phyloP scores from a whole-genome alignment of 2,113 vertebrate species.

The Chunga burmeisteri region DNA sequence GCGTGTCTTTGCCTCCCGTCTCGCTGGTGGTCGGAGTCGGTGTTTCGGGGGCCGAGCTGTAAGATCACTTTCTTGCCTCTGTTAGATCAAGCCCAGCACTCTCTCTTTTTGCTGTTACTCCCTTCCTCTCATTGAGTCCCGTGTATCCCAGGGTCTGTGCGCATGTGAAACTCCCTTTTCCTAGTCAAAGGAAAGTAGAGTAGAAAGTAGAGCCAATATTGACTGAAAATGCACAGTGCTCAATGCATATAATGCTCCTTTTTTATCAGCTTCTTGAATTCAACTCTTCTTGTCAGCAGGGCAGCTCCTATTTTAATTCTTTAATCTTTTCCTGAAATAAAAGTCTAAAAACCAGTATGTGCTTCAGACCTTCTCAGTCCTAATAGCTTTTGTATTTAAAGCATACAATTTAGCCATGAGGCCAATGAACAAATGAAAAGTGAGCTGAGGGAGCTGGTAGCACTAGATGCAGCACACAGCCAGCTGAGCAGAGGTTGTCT shows the following conservation, averaged over 20 bases:
- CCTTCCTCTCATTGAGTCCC: constrained; percentile 46
- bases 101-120: constrained; percentile 27
- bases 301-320: constrained; percentile 67
- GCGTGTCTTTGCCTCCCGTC: constrained; percentile 40
- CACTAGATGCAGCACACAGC: not conserved
- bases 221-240: constrained; percentile 67
- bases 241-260: constrained; percentile 66
- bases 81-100: constrained; percentile 57
- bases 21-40: not conserved
- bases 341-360: constrained; percentile 47
- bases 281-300: constrained; percentile 66
- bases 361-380: constrained; percentile 60
- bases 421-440: not conserved
- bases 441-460: not conserved
- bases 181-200: constrained; percentile 61
- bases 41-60: constrained; percentile 7
- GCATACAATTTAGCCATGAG: not conserved
- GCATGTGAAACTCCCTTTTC: constrained; percentile 65
- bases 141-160: constrained; percentile 61
- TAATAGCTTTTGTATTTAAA: not conserved
- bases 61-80: constrained; percentile 50
- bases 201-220: constrained; percentile 57
- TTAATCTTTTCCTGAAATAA: constrained; percentile 63
- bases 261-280: constrained; percentile 67
- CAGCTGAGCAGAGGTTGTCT: not conserved